These are phyloP conservation scores for Desmodus rotundus DNA, from an alignment of 2,113 vertebrate species.

Conservation along the genomic window DNA sequence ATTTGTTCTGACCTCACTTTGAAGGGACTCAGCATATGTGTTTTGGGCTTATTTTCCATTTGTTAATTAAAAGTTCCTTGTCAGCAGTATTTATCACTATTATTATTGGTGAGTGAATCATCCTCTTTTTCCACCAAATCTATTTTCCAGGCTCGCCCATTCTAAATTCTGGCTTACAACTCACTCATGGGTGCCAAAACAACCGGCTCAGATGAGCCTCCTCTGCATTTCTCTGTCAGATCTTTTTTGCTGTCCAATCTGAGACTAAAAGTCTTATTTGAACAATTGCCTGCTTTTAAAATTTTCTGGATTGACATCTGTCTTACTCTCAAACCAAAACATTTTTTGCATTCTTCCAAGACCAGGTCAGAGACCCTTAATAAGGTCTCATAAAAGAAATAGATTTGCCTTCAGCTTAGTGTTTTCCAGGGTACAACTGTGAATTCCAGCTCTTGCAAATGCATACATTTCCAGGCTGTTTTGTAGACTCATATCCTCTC, in stretches of 20 bases:
- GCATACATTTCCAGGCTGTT: background rate
- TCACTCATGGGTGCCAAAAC: slow-evolving; percentile 14
- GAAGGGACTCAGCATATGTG: slow-evolving; percentile 43
- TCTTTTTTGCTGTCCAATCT: slow-evolving; percentile 44
- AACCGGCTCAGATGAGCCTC: slow-evolving; percentile 28
- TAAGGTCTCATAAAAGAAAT: slow-evolving; percentile 40
- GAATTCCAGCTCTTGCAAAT: slow-evolving; percentile 29
- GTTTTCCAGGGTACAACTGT: background rate
- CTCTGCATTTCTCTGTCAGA: slow-evolving; percentile 40
- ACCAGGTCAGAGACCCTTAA: slow-evolving; percentile 43
- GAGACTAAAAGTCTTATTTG: slow-evolving; percentile 42
- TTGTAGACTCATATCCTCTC: background rate
- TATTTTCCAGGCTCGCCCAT: slow-evolving; percentile 62
- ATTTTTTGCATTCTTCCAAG: slow-evolving; percentile 54
- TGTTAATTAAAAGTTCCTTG: slow-evolving; percentile 66
- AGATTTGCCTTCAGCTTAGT: background rate
- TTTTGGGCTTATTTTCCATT: slow-evolving; percentile 58
- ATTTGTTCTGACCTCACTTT: slow-evolving; percentile 66
- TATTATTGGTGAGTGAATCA: slow-evolving; percentile 70
- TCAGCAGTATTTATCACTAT: slow-evolving; percentile 68
- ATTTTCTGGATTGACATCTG: slow-evolving; percentile 60
- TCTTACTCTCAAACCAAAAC: slow-evolving; percentile 59
- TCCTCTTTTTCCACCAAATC: slow-evolving; percentile 51
- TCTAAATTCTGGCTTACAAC: slow-evolving; percentile 49
- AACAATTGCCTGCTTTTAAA: slow-evolving; percentile 42